Evolutionary conservation across 2,797 vertebrate species (phyloP).

Genomic region (Rhinogobio ventralis): DNA sequence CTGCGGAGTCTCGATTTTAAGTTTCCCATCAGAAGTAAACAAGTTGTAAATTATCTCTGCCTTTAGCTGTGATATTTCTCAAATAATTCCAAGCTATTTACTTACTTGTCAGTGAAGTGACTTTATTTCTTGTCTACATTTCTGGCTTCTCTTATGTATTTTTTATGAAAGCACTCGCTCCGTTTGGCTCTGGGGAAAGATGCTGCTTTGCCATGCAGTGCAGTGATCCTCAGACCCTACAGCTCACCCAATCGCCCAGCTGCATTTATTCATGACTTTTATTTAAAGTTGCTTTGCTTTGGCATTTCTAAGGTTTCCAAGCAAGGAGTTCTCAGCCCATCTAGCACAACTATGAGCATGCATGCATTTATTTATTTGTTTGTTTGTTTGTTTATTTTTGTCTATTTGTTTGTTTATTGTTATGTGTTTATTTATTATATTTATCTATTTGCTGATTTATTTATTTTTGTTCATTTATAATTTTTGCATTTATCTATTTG

Average conservation of each 20-base stretch:
- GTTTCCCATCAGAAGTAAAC: conserved; percentile 5
- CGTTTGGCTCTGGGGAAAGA: not conserved
- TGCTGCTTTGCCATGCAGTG: too few species aligned
- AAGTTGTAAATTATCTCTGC: conserved; percentile 24
- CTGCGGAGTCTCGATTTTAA: not conserved
- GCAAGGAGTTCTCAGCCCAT: not conserved
- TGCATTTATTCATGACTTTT: not conserved
- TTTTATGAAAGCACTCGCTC: not conserved
- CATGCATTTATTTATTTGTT: not conserved
- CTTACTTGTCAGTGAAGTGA: not conserved
- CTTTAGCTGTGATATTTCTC: not conserved
- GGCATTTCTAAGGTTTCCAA: not conserved
- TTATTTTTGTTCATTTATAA: too few species aligned
- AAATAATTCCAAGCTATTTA: conserved; percentile 21
- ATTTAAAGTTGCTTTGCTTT: not conserved
- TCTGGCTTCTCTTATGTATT: not conserved
- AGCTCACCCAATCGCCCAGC: not conserved
- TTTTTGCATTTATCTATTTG: not conserved
- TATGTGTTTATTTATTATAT: too few species aligned
- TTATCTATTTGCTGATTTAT: too few species aligned
- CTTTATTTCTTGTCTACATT: not conserved
- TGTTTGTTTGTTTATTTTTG: too few species aligned
- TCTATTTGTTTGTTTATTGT: too few species aligned
- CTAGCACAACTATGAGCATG: not conserved
- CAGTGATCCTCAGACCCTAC: not conserved